Evolutionary conservation across 2,888 invertebrate genomes (phyloP), one percentile per base, ranked within the genome.

Genomic region (Parascotia fuliginaria): DNA sequence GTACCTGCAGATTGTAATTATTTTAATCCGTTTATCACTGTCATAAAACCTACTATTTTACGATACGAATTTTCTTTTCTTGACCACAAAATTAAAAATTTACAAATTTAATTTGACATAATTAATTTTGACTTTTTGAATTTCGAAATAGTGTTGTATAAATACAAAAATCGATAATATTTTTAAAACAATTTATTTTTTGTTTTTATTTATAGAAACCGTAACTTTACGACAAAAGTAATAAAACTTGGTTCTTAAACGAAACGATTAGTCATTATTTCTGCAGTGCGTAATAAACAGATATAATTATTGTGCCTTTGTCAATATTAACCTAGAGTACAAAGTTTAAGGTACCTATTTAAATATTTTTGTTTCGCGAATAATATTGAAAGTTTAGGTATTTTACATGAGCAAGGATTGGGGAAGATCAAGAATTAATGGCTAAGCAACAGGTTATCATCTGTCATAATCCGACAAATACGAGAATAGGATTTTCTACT

Each of bases 391-490:
- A 48, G 52, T 68, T 62, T 56, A 62, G 56, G 51, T 55, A 70
- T 64, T 41, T 54, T 27, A 52, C 48, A 70, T 67, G 61, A 65
- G 70, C 77, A 72, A 72, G 74, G 73, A 80, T 77, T 80, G 75
- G 73, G 72, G 70, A 79, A 82, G 76, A 79, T 85, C 73, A 78
- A 65, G 83, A 84, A 81, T 87, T 85, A 86, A 89, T 87, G 78
- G 76, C 64, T 76, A 79, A 72, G 89, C 91, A 91, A 91, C 91
- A 91, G 91, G 91, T 91, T 87, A 83, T 76, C 78, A 68, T 79
- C 85, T 76, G 77, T 79, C 82, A 81, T 87, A 89, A 83, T 85
- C 85, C 78, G 60, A 81, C 88, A 87, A 90, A 89, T 85, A 85
- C 87, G 83, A 75, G 86, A 82, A 82, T 83, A 83, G 89, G 81